Evolutionary conservation across 1,140 invertebrate genomes (phyloP), one percentile per base, ranked within the genome.

Genomic region (Panulirus ornatus): DNA sequence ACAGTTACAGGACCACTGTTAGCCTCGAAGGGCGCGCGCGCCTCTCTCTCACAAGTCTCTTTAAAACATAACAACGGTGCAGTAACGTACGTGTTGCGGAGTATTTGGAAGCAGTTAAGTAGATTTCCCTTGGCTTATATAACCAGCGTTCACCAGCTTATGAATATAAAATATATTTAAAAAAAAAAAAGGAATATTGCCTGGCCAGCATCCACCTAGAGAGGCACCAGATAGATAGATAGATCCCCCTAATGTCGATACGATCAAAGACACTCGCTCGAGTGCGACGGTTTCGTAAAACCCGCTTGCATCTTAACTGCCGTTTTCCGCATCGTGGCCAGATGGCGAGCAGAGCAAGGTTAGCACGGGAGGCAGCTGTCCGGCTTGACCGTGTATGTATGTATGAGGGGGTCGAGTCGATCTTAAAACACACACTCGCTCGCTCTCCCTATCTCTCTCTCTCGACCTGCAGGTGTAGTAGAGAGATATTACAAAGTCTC

Each of bases 391-490:
- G 81, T 16, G 34, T 36, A 54, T 30, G 8, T 19, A 51, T 34
- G n/a, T n/a, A n/a, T n/a, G n/a, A 36, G 54, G 63, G n/a, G 63
- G 54, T 19, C 36, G 82, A 44, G 63, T 40, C 38, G 82, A 84
- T 34, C 54, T 84, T 58, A 58, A 27, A 42, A 84, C 63, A 36
- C n/a, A n/a, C n/a, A n/a, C n/a, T n/a, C n/a, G n/a, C n/a, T n/a
- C n/a, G n/a, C n/a, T n/a, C n/a, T n/a, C 70, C 47, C 40, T 14
- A 54, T 54, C 11, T 58, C 22, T 58, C 54, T 58, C 54, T 11
- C 19, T 58, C 22, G 70, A 76, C 47, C 34, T 30, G 84, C 82
- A 84, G 82, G 82, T 84, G 82, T 63, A 71, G 38, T 36, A 44
- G 44, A 36, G 82, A 36, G 51, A 30, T 6, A 51, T 36, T n/a